Evolutionary conservation across 1,140 invertebrate species (phyloP).

Genomic region (Cherax quadricarinatus): DNA sequence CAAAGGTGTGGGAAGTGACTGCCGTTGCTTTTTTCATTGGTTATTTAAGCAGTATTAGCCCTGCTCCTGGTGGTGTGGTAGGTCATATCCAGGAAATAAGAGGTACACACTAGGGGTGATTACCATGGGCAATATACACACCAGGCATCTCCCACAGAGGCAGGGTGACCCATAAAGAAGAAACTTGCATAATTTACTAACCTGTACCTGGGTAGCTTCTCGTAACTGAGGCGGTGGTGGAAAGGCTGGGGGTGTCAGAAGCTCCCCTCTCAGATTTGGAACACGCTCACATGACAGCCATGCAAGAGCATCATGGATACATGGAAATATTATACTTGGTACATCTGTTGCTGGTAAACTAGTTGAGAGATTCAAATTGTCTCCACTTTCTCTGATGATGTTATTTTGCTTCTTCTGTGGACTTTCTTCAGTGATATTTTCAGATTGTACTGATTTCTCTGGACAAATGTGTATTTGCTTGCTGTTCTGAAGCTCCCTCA

Average conservation of each 20-base stretch:
- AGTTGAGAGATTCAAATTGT: slow-evolving; percentile 20
- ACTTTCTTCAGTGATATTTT: not conserved
- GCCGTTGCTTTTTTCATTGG: too few relatives aligned
- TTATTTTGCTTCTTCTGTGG: not conserved
- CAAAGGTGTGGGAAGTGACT: too few relatives aligned
- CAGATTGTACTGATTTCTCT: too few relatives aligned
- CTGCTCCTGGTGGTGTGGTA: too few relatives aligned
- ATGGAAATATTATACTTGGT: slow-evolving; percentile 68
- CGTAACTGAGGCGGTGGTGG: slow-evolving; percentile 45
- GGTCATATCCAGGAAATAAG: too few relatives aligned
- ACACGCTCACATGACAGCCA: slow-evolving; percentile 66
- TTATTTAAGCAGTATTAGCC: too few relatives aligned
- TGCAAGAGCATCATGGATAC: slow-evolving; percentile 67
- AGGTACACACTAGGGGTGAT: too few relatives aligned
- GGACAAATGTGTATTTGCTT: not conserved
- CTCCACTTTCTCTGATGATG: not conserved
- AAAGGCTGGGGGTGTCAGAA: slow-evolving; percentile 25
- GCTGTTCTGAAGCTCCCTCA: not conserved
- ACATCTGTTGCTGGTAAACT: slow-evolving; percentile 50
- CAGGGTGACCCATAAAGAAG: too few relatives aligned
- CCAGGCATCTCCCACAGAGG: too few relatives aligned
- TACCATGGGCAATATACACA: too few relatives aligned
- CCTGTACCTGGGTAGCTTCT: slow-evolving; percentile 61
- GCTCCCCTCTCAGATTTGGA: slow-evolving; percentile 50
- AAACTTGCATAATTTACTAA: not conserved